These are phyloP conservation scores for Acanthurus leucopareius DNA, from an alignment of 2,797 vertebrate genomes.

Conservation along the genomic window DNA sequence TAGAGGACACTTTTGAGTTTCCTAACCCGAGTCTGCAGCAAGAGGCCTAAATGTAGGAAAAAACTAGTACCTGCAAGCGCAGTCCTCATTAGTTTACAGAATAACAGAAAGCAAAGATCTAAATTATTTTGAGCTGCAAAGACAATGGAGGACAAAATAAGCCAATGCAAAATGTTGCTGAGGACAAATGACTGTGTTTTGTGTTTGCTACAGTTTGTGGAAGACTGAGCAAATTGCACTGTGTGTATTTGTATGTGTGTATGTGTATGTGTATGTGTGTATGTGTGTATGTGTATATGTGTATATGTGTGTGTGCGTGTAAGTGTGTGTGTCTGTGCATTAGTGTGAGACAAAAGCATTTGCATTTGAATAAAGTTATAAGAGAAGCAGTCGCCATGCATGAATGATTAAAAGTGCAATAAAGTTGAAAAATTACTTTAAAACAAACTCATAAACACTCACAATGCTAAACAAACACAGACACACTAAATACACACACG, in stretches of 20 bases:
- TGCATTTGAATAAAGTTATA: conserved; percentile 4
- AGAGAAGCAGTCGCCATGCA: neutral
- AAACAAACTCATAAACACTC: neutral
- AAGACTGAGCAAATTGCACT: neutral
- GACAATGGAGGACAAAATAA: neutral
- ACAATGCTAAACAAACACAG: conserved; percentile 14
- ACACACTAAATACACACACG: conserved; percentile 17
- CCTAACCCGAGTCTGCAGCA: no score
- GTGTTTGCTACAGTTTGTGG: neutral
- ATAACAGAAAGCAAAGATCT: no score
- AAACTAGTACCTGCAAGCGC: no score
- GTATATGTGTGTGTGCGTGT: neutral
- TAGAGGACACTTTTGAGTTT: no score
- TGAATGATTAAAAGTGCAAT: neutral
- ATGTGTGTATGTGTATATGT: neutral
- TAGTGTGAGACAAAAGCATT: neutral
- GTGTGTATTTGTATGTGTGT: neutral
- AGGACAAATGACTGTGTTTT: neutral
- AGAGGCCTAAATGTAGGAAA: no score
- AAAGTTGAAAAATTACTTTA: neutral
- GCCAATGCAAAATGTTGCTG: neutral
- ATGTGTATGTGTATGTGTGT: neutral
- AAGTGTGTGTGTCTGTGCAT: no score
- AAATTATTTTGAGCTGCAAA: neutral
- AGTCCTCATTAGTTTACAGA: no score